Conservation (phyloP, 2,888 invertebrate genomes). For the Meghimatium bilineatum region DNA sequence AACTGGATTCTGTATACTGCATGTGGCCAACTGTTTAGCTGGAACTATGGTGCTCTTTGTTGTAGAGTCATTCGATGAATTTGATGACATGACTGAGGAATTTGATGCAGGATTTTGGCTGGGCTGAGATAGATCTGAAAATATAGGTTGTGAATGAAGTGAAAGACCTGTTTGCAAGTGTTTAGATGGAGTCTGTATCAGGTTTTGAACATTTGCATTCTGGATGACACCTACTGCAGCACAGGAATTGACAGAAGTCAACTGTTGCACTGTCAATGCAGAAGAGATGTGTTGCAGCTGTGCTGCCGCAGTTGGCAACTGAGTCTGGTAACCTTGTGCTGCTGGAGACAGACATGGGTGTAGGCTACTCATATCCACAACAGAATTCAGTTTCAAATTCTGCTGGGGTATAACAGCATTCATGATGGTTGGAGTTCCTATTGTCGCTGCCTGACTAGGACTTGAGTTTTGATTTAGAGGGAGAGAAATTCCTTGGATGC, state of each 20-base stretch:
- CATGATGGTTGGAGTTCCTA: slow-evolving; percentile 33
- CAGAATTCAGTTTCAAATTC: slow-evolving; percentile 23
- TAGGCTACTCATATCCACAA: slow-evolving; percentile 36
- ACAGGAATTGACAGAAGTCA: slow-evolving; percentile 10
- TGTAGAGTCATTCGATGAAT: neutral
- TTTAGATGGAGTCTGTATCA: slow-evolving; percentile 24
- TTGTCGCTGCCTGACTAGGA: slow-evolving; percentile 16
- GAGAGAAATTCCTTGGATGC: slow-evolving; percentile 40
- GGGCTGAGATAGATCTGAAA: slow-evolving; percentile 1
- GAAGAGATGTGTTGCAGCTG: slow-evolving; percentile 43
- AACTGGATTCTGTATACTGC: neutral
- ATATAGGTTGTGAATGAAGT: slow-evolving; percentile 21
- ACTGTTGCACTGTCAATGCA: slow-evolving; percentile 34
- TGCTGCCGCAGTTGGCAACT: slow-evolving; percentile 30
- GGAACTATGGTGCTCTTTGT: neutral
- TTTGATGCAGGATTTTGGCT: slow-evolving; percentile 5
- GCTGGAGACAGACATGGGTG: slow-evolving; percentile 42
- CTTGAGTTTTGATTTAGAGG: slow-evolving; percentile 26
- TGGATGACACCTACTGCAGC: slow-evolving; percentile 33
- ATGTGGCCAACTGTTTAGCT: neutral
- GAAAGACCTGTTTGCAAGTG: slow-evolving; percentile 3
- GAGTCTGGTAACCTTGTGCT: slow-evolving; percentile 33
- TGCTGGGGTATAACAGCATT: slow-evolving; percentile 39
- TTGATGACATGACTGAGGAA: neutral
- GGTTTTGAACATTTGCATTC: slow-evolving; percentile 15